Evolutionary conservation across 1,140 invertebrate genomes (phyloP), one percentile per base, ranked within the genome.

Genomic region (Ostrea denselamellosa): DNA sequence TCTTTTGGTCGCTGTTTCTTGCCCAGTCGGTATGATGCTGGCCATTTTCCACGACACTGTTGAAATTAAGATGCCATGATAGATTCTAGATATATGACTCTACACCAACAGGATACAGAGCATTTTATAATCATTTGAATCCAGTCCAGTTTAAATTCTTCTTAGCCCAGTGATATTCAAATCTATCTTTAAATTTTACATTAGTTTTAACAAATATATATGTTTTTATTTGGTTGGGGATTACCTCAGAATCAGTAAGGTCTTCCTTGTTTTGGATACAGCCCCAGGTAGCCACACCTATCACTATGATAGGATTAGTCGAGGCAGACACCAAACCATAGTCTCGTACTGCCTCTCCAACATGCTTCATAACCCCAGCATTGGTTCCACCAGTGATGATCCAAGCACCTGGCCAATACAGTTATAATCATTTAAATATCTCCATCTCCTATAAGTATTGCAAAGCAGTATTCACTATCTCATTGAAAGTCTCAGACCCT

Each of bases 281-380:
- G 9, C 95, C 95, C 94, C 95, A 95, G 19, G 94, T 92, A 2
- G 95, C 93, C 19, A 95, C 93, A 22, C 95, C 95, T n/a, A 95
- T 93, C 9, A 93, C 91, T 19, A 94, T 92, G 28, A 94, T 93
- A 28, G 93, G 91, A 8, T 92, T 91, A 85, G 93, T 90, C 25
- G 91, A 89, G 9, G 93, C 92, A 19, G 91, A 89, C 7, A 93
- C 93, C 28, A 94, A 89, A 5, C 92, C 91, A 62, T 94, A 93
- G 54, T 95, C 93, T 85, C 93, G 92, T 1, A 95, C 94, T 19
- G 95, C 95, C 56, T 95, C 94, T 2, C 95, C 95, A 0, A 95
- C 95, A 87, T 94, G 92, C 89, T 95, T 95, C 93, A 95, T 95
- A n/a, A 95, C 93, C 0, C 95, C 95, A 34, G 93, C 91, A 90